A percentile compares a stretch with the other conserved stretches of the same genome.
phyloP scores from a whole-genome alignment of 1,140 invertebrate genomes.

The Armadillidium nasatum region DNA sequence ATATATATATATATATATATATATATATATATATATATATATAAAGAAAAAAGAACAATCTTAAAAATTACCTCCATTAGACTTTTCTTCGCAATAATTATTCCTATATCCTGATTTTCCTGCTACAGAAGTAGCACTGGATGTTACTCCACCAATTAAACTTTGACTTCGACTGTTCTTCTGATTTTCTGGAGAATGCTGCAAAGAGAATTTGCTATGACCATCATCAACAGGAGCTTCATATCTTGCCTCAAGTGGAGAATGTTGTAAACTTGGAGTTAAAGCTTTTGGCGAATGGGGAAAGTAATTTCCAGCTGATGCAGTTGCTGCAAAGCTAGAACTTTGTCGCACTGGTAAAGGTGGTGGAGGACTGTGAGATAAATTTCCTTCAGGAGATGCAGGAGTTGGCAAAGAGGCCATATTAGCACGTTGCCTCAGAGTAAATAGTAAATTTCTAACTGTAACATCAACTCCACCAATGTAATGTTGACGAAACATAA shows the following conservation, averaged over 20 bases:
- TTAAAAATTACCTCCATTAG: neutral
- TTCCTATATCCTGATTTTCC: neutral
- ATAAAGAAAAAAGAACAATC: too few species aligned
- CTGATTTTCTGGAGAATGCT: neutral
- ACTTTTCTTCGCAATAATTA: neutral
- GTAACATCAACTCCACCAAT: conserved; percentile 56
- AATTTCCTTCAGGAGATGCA: conserved; percentile 26
- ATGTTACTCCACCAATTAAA: neutral
- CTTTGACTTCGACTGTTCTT: neutral
- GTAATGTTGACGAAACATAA: conserved; percentile 61
- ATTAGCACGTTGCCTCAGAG: conserved; percentile 33
- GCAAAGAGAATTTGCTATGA: neutral
- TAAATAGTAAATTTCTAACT: conserved; percentile 32
- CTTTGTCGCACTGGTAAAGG: neutral
- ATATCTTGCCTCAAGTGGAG: neutral
- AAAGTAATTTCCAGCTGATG: neutral
- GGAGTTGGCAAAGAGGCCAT: conserved; percentile 22
- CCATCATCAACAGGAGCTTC: neutral
- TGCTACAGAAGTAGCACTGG: neutral
- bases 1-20: too few species aligned
- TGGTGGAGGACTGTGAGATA: neutral
- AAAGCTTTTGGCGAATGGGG: neutral
- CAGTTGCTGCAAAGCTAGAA: neutral
- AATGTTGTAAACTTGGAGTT: neutral
- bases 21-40: too few species aligned